A percentile compares a stretch with the other conserved stretches of the same genome.
phyloP scores from a whole-genome alignment of 2,113 vertebrate genomes.

The Callopanchax toddi region DNA sequence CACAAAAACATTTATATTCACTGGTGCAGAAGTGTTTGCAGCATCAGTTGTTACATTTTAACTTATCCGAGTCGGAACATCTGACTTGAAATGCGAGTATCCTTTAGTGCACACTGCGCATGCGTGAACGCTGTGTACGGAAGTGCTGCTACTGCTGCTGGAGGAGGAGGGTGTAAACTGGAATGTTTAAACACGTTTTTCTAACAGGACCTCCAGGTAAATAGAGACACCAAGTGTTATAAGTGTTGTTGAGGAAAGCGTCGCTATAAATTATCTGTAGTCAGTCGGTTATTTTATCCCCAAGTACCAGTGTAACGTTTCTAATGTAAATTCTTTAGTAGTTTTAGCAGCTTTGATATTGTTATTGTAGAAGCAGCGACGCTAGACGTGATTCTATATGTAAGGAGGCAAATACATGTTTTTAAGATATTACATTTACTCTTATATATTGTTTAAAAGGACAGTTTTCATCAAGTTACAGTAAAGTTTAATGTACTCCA shows the following conservation, averaged over 20 bases:
- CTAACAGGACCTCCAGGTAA: constrained; percentile 93
- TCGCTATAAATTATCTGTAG: not conserved
- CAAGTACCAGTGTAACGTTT: not conserved
- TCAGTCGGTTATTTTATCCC: not conserved
- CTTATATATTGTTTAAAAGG: too few species aligned
- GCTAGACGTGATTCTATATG: not conserved
- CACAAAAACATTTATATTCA: too few species aligned
- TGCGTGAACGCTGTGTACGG: constrained; percentile 63
- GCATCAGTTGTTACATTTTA: too few species aligned
- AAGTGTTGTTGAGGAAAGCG: not conserved
- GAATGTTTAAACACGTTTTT: constrained; percentile 88
- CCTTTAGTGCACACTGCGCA: constrained; percentile 36
- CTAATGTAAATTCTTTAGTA: not conserved
- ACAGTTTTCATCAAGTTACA: too few species aligned
- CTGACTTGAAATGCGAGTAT: not conserved
- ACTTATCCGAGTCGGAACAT: not conserved
- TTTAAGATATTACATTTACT: too few species aligned
- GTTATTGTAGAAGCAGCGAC: not conserved
- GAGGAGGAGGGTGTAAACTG: not conserved
- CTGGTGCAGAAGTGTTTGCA: too few species aligned
- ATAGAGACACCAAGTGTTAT: not conserved
- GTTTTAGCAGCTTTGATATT: constrained; percentile 7
- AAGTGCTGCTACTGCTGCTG: constrained; percentile 25
- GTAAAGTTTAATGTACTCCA: too few species aligned
- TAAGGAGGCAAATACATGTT: too few species aligned